These are phyloP conservation scores for Luperina testacea DNA, from an alignment of 2,888 invertebrate species.

Conservation along the genomic window DNA sequence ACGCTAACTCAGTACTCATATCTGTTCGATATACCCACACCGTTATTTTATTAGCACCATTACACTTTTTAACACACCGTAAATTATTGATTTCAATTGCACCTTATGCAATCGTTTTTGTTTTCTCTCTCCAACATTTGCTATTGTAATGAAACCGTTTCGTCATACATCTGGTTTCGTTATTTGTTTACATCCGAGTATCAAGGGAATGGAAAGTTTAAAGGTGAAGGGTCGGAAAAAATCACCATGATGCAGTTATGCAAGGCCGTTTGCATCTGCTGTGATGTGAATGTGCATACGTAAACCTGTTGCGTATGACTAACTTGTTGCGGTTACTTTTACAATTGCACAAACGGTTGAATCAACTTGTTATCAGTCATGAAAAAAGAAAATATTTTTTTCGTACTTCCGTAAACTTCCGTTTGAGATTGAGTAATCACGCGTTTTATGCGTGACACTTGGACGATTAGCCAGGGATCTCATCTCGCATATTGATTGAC, in stretches of 20 bases:
- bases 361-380: slow-evolving; percentile 40
- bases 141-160: slow-evolving; percentile 36
- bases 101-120: slow-evolving; percentile 47
- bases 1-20: slow-evolving; percentile 70
- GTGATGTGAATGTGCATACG: slow-evolving; percentile 77
- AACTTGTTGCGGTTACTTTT: slow-evolving; percentile 73
- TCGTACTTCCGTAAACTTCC: slow-evolving; percentile 29
- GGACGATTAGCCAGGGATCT: slow-evolving; percentile 79
- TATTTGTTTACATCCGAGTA: slow-evolving; percentile 58
- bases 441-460: slow-evolving; percentile 64
- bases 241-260: slow-evolving; percentile 67
- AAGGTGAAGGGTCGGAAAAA: slow-evolving; percentile 65
- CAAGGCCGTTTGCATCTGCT: slow-evolving; percentile 76
- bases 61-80: slow-evolving; percentile 68
- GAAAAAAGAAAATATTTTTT: slow-evolving; percentile 25
- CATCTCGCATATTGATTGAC: slow-evolving; percentile 90
- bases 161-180: slow-evolving; percentile 32
- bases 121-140: slow-evolving; percentile 40
- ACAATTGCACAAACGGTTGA: slow-evolving; percentile 59
- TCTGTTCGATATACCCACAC: slow-evolving; percentile 70
- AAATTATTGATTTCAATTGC: slow-evolving; percentile 35
- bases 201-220: slow-evolving; percentile 60
- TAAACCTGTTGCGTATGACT: slow-evolving; percentile 78
- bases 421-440: slow-evolving; percentile 53
- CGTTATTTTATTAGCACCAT: slow-evolving; percentile 76